These are phyloP conservation scores for Nephrocerus scutellatus DNA, from an alignment of 2,888 invertebrate species.

Conservation along the genomic window DNA sequence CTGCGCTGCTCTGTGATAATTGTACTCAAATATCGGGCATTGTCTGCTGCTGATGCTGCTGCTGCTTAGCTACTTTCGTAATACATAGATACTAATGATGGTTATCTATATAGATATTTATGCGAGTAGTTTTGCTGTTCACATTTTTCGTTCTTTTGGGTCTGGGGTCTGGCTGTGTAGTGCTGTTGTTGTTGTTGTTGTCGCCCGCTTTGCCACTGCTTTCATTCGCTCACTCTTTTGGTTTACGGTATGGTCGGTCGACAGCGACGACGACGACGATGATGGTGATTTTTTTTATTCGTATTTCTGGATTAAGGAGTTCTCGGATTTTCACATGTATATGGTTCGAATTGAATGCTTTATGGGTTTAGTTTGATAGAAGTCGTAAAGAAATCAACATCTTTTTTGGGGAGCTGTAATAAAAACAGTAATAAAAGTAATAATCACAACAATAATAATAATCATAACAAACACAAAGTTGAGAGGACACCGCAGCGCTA, in stretches of 20 bases:
- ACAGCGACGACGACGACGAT: too few species aligned
- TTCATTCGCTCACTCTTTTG: too few species aligned
- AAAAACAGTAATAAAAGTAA: constrained; percentile 45
- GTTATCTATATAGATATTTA: too few species aligned
- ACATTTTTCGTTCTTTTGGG: not conserved
- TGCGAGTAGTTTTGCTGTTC: too few species aligned
- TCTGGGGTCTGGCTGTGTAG: constrained; percentile 9
- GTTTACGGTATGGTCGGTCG: too few species aligned
- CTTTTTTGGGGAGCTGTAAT: constrained; percentile 42
- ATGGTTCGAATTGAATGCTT: constrained; percentile 49
- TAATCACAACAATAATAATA: too few species aligned
- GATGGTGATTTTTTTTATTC: constrained; percentile 18
- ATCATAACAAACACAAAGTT: too few species aligned
- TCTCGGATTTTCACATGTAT: constrained; percentile 49
- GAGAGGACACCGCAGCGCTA: too few species aligned
- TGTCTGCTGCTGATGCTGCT: constrained; percentile 9
- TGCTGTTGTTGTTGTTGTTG: constrained; percentile 21
- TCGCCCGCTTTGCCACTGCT: constrained; percentile 8
- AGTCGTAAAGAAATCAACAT: constrained; percentile 52
- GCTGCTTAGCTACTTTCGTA: constrained; percentile 9
- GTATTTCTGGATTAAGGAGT: constrained; percentile 46
- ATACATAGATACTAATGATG: too few species aligned
- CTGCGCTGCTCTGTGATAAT: too few species aligned
- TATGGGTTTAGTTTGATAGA: constrained; percentile 51
- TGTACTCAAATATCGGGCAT: too few species aligned